phyloP scores from a whole-genome alignment of 2,113 vertebrate genomes.

The Mormoops blainvillei region DNA sequence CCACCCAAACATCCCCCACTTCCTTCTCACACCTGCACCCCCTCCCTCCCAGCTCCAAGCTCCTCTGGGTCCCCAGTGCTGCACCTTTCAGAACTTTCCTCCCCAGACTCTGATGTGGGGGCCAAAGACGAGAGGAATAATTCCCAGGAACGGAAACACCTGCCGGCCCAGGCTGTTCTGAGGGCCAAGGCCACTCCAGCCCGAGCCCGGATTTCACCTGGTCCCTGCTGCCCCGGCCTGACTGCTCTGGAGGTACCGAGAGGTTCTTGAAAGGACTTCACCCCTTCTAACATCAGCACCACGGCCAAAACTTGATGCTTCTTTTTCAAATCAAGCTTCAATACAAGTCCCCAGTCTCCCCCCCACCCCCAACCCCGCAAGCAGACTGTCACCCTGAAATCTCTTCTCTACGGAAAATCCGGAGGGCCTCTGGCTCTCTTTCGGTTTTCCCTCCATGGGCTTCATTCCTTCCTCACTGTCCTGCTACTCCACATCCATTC shows the following conservation, averaged over 20 bases:
- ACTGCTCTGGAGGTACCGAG: background rate
- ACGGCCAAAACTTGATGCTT: background rate
- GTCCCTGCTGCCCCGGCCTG: background rate
- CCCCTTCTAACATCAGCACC: background rate
- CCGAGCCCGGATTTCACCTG: background rate
- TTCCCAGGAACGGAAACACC: background rate
- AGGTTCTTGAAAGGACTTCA: background rate
- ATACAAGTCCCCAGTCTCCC: fast-evolving
- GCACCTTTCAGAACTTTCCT: background rate
- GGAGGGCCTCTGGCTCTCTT: background rate
- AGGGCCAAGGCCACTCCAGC: background rate
- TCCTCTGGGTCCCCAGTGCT: background rate
- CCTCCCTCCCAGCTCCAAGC: background rate
- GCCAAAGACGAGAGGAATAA: background rate
- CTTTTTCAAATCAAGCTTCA: background rate
- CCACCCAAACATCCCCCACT: fast-evolving
- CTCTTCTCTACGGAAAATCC: background rate
- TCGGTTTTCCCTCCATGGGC: background rate
- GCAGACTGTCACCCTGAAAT: background rate
- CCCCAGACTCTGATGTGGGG: background rate
- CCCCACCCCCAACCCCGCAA: background rate
- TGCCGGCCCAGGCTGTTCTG: background rate
- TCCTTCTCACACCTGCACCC: background rate
- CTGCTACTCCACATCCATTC: background rate
- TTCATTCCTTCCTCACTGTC: background rate